phyloP scores from a whole-genome alignment of 2,888 invertebrate species.

The Apamea epomidion region DNA sequence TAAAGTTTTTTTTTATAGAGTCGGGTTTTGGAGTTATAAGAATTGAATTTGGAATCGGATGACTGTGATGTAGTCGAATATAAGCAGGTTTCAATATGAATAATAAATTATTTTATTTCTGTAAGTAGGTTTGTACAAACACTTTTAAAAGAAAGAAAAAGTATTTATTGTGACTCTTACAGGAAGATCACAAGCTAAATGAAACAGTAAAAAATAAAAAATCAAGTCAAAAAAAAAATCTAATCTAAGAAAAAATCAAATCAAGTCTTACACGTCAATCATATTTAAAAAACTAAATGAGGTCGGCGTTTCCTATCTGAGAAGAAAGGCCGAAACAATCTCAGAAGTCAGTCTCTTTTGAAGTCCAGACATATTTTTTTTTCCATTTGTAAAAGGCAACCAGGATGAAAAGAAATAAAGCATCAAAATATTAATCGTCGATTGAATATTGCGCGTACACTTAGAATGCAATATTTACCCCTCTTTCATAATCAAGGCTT shows the following conservation, averaged over 20 bases:
- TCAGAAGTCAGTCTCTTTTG: neutral
- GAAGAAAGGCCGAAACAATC: neutral
- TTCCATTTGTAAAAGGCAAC: neutral
- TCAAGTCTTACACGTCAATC: too few species aligned
- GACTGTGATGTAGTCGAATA: neutral
- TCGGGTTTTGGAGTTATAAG: neutral
- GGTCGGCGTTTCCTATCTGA: neutral
- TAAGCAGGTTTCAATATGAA: neutral
- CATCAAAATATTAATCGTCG: neutral
- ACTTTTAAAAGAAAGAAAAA: neutral
- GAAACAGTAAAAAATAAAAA: too few species aligned
- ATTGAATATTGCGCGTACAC: neutral
- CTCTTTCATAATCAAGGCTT: neutral
- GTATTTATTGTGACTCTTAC: too few species aligned
- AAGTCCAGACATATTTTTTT: neutral
- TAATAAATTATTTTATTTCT: too few species aligned
- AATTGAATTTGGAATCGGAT: neutral
- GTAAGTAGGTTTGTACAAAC: neutral
- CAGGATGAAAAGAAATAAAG: neutral
- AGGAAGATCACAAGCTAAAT: too few species aligned
- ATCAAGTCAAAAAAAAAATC: too few species aligned
- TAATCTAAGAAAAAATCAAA: too few species aligned
- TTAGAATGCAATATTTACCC: neutral
- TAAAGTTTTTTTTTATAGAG: neutral
- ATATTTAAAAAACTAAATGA: neutral